A percentile compares a stretch with the other conserved stretches of the same genome.
Evolutionary conservation across 2,797 vertebrate species (phyloP).

Genomic region (Potorous gilbertii): DNA sequence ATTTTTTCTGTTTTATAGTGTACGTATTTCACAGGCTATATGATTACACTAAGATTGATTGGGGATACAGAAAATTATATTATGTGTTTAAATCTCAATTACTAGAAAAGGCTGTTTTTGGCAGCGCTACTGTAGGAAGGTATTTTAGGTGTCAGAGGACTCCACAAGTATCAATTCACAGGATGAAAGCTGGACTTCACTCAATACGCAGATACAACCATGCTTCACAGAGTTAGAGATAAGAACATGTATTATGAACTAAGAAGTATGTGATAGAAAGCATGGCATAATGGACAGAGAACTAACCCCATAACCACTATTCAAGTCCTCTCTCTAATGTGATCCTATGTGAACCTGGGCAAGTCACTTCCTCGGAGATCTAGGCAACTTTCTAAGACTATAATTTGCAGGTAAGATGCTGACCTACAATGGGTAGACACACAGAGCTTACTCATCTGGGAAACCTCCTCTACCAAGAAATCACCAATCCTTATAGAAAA

Average conservation of each 20-base stretch:
- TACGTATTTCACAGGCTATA: background rate
- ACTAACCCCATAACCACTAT: background rate
- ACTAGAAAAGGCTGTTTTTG: background rate
- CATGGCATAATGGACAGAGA: background rate
- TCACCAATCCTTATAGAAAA: background rate
- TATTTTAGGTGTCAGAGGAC: background rate
- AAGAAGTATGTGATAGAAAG: background rate
- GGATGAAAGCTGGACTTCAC: background rate
- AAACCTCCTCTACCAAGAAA: background rate
- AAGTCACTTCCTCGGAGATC: background rate
- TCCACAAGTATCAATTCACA: background rate
- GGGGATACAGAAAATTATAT: background rate
- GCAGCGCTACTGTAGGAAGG: background rate
- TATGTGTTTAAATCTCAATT: background rate
- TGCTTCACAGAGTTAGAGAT: background rate
- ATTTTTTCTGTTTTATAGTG: background rate
- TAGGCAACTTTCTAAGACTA: background rate
- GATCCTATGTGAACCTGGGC: background rate
- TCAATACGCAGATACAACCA: background rate
- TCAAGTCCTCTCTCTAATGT: background rate
- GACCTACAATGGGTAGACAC: background rate
- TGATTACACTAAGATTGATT: background rate
- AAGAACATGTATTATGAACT: background rate
- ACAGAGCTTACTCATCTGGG: background rate
- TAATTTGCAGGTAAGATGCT: background rate